Conservation (phyloP, 2,797 vertebrate species). For the Oreochromis grahami region DNA sequence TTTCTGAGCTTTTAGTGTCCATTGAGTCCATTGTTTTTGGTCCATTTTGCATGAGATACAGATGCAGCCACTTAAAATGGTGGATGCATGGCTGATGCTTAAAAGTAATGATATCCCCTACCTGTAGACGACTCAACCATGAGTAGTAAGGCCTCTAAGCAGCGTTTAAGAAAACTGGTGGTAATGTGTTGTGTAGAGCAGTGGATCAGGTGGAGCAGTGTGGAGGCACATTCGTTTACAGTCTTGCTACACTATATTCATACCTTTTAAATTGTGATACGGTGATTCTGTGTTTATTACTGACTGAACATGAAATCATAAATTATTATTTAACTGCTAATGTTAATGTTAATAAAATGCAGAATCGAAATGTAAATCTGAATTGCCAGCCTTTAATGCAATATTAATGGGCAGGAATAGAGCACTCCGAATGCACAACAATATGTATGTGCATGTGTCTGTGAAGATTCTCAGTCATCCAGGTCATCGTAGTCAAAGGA, state of each 20-base stretch:
- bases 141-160: neutral
- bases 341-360: neutral
- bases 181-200: neutral
- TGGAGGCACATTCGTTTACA: neutral
- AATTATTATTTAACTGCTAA: neutral
- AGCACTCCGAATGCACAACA: neutral
- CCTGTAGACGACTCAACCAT: neutral
- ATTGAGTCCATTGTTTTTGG: neutral
- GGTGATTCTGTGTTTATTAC: neutral
- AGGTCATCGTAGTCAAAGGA: too few relatives aligned
- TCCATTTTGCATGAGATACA: too few relatives aligned
- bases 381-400: neutral
- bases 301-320: neutral
- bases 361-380: neutral
- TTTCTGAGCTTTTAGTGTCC: neutral
- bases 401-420: neutral
- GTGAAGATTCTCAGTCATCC: too few relatives aligned
- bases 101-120: neutral
- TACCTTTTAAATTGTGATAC: neutral
- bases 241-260: neutral
- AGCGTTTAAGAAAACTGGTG: neutral
- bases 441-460: neutral
- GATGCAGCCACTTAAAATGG: too few relatives aligned
- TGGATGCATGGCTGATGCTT: neutral
- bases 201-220: neutral